Percentiles rank a stretch among this genome's conserved stretches.
phyloP scores from a whole-genome alignment of 2,888 invertebrate genomes.

The Protonemura montana region DNA sequence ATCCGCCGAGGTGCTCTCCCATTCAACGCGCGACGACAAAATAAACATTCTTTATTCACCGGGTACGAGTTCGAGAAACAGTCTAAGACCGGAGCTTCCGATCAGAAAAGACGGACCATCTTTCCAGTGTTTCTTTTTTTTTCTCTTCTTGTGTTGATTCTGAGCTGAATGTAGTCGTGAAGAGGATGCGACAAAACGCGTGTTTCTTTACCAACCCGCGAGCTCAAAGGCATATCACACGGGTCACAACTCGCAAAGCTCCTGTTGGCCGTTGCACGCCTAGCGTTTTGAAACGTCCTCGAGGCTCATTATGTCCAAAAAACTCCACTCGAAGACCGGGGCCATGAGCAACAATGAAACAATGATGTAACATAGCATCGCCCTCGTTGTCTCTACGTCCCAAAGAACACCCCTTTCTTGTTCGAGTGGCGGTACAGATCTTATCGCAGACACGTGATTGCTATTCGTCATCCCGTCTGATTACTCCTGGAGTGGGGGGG shows the following conservation, averaged over 20 bases:
- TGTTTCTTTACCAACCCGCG: neutral
- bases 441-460: neutral
- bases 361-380: no score
- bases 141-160: slow-evolving; percentile 22
- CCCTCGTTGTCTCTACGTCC: no score
- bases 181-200: neutral
- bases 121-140: neutral
- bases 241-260: neutral
- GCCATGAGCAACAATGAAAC: no score
- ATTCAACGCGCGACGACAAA: slow-evolving; percentile 17
- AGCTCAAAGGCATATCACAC: neutral
- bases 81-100: slow-evolving; percentile 23
- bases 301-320: neutral
- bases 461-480: neutral
- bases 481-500: neutral
- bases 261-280: no score
- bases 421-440: neutral
- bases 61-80: slow-evolving; percentile 1
- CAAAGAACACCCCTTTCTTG: neutral
- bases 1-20: slow-evolving; percentile 27
- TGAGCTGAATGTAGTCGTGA: slow-evolving; percentile 7
- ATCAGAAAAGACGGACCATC: slow-evolving; percentile 30
- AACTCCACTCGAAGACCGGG: neutral
- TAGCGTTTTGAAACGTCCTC: neutral
- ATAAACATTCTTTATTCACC: slow-evolving; percentile 35